phyloP scores from a whole-genome alignment of 2,113 vertebrate species.

The Hippolais icterina region DNA sequence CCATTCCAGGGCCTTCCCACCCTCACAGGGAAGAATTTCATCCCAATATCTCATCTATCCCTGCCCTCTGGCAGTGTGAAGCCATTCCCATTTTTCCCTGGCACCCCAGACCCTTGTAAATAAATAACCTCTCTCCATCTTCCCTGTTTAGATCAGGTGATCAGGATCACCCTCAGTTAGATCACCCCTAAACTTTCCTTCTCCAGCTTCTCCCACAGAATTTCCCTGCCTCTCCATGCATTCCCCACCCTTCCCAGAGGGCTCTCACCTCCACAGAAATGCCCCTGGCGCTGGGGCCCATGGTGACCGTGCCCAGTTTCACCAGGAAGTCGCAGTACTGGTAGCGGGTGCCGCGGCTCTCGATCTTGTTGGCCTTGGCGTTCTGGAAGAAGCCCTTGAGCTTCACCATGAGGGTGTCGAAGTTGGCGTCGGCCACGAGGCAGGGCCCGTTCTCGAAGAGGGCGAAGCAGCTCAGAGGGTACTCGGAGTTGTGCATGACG shows the following conservation, averaged over 20 bases:
- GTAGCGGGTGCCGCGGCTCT: slow-evolving; percentile 91
- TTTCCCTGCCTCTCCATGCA: not conserved
- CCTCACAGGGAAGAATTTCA: not conserved
- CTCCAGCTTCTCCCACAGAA: accelerated
- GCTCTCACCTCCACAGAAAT: slow-evolving; percentile 92
- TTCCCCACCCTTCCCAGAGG: accelerated
- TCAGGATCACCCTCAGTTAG: accelerated
- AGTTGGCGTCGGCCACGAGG: slow-evolving; percentile 91
- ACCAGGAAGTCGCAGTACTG: slow-evolving; percentile 96
- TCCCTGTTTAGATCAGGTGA: not conserved
- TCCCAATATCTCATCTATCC: not conserved
- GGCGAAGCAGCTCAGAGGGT: slow-evolving; percentile 91
- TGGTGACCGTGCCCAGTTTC: slow-evolving; percentile 92
- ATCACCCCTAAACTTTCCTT: not conserved
- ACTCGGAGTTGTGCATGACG: slow-evolving; percentile 97
- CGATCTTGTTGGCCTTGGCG: slow-evolving; percentile 96
- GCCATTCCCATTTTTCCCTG: not conserved
- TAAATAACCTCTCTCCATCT: not conserved
- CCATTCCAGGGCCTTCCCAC: not conserved
- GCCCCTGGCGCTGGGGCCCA: slow-evolving; percentile 93
- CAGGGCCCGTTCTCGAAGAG: slow-evolving; percentile 94
- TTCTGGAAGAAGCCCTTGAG: slow-evolving; percentile 98
- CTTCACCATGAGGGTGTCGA: slow-evolving; percentile 96
- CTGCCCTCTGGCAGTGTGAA: not conserved
- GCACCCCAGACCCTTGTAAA: not conserved